A percentile compares a stretch with the other conserved stretches of the same genome.
These are phyloP conservation scores for Formicarius rufipectus DNA, from an alignment of 2,113 vertebrate genomes.

Conservation along the genomic window DNA sequence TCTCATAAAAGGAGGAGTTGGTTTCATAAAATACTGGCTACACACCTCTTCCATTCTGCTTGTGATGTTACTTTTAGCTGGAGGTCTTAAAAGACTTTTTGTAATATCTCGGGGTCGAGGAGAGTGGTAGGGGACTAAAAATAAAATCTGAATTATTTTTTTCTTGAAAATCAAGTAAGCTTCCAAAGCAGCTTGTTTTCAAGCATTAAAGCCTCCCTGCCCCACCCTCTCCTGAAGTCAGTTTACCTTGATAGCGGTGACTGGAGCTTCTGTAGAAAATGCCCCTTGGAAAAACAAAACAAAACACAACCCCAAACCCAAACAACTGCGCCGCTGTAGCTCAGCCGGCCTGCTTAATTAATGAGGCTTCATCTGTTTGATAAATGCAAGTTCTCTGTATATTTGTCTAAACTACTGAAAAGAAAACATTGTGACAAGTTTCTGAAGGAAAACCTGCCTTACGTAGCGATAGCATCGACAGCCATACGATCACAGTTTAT, in stretches of 20 bases:
- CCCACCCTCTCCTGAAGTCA: not conserved
- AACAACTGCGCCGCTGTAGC: not conserved
- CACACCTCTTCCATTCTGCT: not conserved
- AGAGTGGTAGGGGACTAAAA: not conserved
- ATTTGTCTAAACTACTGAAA: conserved; percentile 61
- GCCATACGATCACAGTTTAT: conserved; percentile 56
- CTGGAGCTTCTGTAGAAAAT: not conserved
- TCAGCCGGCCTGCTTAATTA: conserved; percentile 20
- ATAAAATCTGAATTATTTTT: not conserved
- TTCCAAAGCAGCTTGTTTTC: not conserved
- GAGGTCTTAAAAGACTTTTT: not conserved
- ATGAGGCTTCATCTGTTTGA: conserved; percentile 40
- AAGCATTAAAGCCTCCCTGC: not conserved
- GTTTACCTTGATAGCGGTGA: not conserved
- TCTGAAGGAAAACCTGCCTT: conserved; percentile 1
- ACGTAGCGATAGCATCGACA: conserved; percentile 32
- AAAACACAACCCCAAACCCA: not conserved
- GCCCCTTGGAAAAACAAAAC: not conserved
- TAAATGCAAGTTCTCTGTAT: conserved; percentile 46
- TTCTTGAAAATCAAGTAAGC: not conserved
- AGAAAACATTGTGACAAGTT: conserved; percentile 54
- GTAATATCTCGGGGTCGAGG: rapidly evolving
- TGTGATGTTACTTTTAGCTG: not conserved
- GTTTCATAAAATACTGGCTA: not conserved
- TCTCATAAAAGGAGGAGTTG: not conserved